Percentiles rank a stretch among this genome's conserved stretches.
These are phyloP conservation scores for Otocyon megalotis DNA, from an alignment of 2,113 vertebrate genomes.

Conservation along the genomic window DNA sequence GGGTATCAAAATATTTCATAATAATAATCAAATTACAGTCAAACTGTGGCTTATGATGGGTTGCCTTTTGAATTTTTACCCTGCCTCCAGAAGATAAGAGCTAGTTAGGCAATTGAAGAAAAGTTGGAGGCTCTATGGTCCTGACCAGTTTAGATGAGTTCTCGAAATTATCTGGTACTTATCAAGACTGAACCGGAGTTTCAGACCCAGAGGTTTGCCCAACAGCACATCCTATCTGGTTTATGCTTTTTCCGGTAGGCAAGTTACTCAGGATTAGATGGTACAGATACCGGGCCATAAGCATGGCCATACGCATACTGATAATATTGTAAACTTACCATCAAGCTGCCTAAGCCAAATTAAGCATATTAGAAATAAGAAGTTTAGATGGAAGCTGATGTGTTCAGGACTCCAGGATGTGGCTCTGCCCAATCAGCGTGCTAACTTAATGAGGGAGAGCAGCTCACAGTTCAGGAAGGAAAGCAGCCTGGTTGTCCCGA, in stretches of 20 bases:
- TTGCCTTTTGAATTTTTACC: background rate
- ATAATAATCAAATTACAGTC: background rate
- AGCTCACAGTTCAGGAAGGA: conserved; percentile 70
- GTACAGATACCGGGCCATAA: conserved; percentile 47
- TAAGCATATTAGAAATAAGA: conserved; percentile 66
- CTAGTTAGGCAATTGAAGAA: background rate
- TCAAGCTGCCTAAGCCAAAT: conserved; percentile 74
- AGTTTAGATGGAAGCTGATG: conserved; percentile 80
- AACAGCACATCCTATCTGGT: conserved; percentile 40
- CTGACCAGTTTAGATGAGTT: background rate
- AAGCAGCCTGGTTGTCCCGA: background rate
- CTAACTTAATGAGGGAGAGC: conserved; percentile 71
- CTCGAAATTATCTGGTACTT: background rate
- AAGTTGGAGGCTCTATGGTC: background rate
- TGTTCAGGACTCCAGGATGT: conserved; percentile 76
- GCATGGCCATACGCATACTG: conserved; percentile 68
- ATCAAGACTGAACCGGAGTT: conserved; percentile 55
- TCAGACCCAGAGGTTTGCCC: conserved; percentile 35
- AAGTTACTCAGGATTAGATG: conserved; percentile 69
- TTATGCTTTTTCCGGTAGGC: background rate
- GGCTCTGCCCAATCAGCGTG: conserved; percentile 69
- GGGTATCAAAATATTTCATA: background rate
- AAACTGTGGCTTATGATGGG: background rate
- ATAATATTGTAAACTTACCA: conserved; percentile 66
- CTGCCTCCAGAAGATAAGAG: background rate